phyloP scores from a whole-genome alignment of 2,113 vertebrate genomes.

The Parotia lawesii region DNA sequence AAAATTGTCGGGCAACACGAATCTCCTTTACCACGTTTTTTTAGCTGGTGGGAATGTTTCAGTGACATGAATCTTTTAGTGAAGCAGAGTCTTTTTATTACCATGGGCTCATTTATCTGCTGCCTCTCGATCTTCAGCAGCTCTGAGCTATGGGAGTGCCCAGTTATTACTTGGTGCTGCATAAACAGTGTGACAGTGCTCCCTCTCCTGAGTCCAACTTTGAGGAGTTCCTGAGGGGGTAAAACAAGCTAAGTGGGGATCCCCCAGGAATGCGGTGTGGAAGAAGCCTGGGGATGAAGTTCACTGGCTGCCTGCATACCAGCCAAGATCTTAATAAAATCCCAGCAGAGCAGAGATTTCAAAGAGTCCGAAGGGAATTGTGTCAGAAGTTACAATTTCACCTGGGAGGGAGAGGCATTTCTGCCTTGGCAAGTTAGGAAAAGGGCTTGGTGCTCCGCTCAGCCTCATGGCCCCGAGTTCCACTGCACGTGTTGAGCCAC shows the following conservation, averaged over 20 bases:
- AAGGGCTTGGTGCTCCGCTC: neutral
- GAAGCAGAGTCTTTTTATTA: neutral
- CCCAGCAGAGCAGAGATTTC: neutral
- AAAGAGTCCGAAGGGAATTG: neutral
- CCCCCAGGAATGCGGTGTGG: neutral
- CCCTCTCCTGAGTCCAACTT: neutral
- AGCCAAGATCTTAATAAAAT: neutral
- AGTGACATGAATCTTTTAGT: neutral
- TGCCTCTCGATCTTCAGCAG: neutral
- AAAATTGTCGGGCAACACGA: neutral
- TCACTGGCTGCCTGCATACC: neutral
- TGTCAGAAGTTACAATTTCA: neutral
- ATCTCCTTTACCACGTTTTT: neutral
- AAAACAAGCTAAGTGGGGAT: neutral
- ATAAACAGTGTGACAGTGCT: neutral
- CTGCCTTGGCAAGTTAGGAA: neutral
- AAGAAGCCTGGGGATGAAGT: neutral
- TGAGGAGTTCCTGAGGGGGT: neutral
- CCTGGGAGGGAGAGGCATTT: neutral
- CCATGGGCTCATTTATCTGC: neutral
- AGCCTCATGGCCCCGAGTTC: neutral
- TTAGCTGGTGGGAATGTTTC: neutral
- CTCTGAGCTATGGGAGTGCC: neutral
- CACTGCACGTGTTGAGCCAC: neutral
- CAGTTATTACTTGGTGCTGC: neutral